These are phyloP conservation scores for Sorex maritimensis DNA, from an alignment of 2,797 vertebrate species.

Conservation along the genomic window DNA sequence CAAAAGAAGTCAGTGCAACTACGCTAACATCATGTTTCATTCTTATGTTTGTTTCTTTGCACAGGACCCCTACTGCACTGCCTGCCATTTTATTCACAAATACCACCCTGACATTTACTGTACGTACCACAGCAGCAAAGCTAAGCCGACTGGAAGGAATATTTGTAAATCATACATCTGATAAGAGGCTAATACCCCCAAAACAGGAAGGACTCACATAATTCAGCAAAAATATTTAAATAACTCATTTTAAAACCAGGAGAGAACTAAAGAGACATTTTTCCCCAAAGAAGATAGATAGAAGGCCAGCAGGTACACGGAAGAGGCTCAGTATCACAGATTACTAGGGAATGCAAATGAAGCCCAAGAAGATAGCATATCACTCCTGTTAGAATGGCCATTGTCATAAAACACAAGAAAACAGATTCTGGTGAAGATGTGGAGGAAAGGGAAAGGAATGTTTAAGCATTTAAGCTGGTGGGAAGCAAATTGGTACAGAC, in stretches of 20 bases:
- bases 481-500: too few relatives aligned
- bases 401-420: neutral
- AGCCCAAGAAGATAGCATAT: neutral
- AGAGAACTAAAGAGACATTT: neutral
- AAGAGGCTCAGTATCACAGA: neutral
- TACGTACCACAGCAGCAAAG: too few relatives aligned
- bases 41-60: slow-evolving; percentile 5
- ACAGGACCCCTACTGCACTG: neutral
- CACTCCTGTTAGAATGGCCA: neutral
- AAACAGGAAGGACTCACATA: neutral
- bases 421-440: neutral
- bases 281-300: neutral
- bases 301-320: neutral
- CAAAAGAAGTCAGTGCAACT: neutral
- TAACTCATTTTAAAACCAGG: neutral
- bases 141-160: neutral
- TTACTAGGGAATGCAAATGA: neutral
- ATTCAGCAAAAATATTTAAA: neutral
- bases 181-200: neutral
- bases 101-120: neutral
- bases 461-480: too few relatives aligned
- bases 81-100: neutral
- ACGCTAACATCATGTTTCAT: neutral
- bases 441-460: neutral
- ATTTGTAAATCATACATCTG: neutral